Conservation (phyloP, 2,888 invertebrate genomes). For the Rotaria socialis region DNA sequence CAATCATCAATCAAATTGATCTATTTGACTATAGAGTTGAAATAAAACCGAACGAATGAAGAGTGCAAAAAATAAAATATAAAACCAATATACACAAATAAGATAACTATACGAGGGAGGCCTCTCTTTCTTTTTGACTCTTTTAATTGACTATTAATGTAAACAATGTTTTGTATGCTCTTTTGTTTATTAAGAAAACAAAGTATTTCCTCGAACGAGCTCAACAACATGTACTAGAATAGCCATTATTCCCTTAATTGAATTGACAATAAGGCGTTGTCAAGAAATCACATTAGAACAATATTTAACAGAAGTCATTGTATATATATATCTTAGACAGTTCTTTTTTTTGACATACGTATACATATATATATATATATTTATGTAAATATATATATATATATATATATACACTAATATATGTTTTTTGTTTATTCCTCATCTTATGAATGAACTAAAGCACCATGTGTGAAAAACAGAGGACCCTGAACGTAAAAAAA, state of each 20-base stretch:
- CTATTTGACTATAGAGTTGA: neutral
- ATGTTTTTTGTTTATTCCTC: constrained; percentile 26
- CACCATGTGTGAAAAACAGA: constrained; percentile 10
- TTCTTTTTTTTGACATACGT: neutral
- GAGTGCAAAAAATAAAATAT: neutral
- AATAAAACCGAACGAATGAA: neutral
- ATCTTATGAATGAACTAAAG: constrained; percentile 32
- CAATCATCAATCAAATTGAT: constrained; percentile 19
- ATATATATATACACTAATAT: constrained; percentile 11
- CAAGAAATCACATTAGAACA: neutral
- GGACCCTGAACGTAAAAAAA: neutral
- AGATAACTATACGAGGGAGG: neutral
- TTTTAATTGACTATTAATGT: constrained; percentile 16
- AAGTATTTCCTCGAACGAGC: neutral
- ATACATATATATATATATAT: neutral
- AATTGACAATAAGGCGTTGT: constrained; percentile 17
- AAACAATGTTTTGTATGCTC: neutral
- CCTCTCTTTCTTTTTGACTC: neutral
- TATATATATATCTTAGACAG: neutral
- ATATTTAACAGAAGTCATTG: neutral
- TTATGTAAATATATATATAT: neutral
- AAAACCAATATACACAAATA: neutral
- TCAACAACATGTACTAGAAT: neutral
- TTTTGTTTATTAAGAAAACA: constrained; percentile 16
- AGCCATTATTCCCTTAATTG: neutral